Percentiles rank a stretch among this genome's conserved stretches.
Evolutionary conservation across 1,140 invertebrate species (phyloP).

Genomic region (Cataglyphis hispanica): DNA sequence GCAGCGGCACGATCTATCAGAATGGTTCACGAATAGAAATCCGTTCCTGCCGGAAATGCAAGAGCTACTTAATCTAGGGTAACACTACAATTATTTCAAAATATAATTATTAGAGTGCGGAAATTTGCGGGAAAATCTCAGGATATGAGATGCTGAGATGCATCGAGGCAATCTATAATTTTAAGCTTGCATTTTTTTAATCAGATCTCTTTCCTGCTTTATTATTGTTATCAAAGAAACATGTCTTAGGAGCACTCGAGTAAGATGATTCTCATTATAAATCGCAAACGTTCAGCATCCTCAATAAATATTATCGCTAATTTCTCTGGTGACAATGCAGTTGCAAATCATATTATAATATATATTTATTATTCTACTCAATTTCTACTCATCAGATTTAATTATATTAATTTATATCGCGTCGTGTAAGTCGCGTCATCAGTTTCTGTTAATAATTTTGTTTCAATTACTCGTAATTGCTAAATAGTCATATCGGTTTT

Average conservation of each 20-base stretch:
- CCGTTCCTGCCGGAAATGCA: constrained; percentile 87
- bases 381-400: not conserved
- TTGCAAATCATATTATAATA: not conserved
- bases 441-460: not conserved
- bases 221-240: not conserved
- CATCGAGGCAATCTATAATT: not conserved
- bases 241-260: not conserved
- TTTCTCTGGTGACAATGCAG: not conserved
- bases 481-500: not conserved
- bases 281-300: not conserved
- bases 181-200: not conserved
- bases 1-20: constrained; percentile 86
- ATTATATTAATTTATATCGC: not conserved
- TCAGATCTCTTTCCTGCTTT: not conserved
- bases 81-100: constrained; percentile 44
- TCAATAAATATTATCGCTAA: not conserved
- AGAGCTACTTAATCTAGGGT: constrained; percentile 88
- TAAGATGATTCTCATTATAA: not conserved
- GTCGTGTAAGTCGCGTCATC: not conserved
- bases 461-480: not conserved
- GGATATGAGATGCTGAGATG: not conserved
- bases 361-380: not conserved
- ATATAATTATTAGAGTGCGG: not conserved
- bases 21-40: constrained; percentile 89
- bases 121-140: not conserved